These are phyloP conservation scores for Acyrthosiphon pisum DNA, from an alignment of 1,140 invertebrate species.

Conservation along the genomic window DNA sequence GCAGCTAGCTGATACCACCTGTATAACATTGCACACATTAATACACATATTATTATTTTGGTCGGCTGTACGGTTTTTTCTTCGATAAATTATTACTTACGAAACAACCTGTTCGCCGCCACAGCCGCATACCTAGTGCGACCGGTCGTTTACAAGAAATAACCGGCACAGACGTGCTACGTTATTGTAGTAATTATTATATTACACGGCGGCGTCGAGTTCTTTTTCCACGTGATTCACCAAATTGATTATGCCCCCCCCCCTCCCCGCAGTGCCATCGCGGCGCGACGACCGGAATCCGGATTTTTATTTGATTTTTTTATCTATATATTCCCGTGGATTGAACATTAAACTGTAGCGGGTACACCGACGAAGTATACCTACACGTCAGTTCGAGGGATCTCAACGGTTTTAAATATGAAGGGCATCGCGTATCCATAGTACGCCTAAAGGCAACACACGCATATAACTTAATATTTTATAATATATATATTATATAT, in stretches of 20 bases:
- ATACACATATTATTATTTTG: too few relatives aligned
- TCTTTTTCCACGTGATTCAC: not conserved
- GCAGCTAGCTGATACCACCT: too few relatives aligned
- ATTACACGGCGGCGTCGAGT: not conserved
- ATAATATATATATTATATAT: not conserved
- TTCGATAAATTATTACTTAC: not conserved
- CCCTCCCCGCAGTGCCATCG: not conserved
- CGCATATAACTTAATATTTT: not conserved
- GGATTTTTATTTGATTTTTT: not conserved
- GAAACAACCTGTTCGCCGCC: not conserved
- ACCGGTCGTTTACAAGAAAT: not conserved
- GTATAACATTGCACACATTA: not conserved
- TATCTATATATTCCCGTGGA: not conserved
- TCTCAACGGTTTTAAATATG: not conserved
- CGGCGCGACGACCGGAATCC: not conserved
- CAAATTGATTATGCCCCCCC: not conserved
- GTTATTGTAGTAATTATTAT: not conserved
- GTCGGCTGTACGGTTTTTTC: not conserved
- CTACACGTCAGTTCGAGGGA: not conserved
- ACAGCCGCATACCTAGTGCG: not conserved
- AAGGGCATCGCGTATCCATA: not conserved
- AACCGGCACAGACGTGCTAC: not conserved
- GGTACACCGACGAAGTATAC: too few relatives aligned
- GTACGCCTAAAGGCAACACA: not conserved
- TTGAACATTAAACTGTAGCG: not conserved